Evolutionary conservation across 2,888 invertebrate species (phyloP).

Genomic region (Phaonia tiefii): DNA sequence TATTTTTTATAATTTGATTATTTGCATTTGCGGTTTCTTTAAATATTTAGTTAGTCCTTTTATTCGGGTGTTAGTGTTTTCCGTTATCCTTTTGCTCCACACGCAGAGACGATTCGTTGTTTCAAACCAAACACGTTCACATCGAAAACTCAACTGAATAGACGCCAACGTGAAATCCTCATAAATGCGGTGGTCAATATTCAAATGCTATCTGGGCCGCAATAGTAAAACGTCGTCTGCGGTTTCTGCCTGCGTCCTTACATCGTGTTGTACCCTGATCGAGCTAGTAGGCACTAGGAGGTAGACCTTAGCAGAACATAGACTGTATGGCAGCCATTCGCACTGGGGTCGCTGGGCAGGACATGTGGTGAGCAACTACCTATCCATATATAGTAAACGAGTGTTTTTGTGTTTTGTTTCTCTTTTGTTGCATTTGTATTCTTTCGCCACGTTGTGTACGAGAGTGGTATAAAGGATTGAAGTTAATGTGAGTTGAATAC

Average conservation of each 20-base stretch:
- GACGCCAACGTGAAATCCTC: conserved; percentile 44
- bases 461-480: not conserved
- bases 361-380: not conserved
- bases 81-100: conserved; percentile 12
- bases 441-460: not conserved
- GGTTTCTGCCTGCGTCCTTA: not conserved
- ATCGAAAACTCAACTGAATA: conserved; percentile 56
- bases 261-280: conserved; percentile 11
- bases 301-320: conserved; percentile 12
- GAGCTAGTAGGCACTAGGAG: conserved; percentile 20
- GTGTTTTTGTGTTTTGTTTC: not conserved
- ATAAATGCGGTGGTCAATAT: conserved; percentile 64
- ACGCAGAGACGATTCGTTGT: conserved; percentile 2
- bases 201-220: conserved; percentile 50
- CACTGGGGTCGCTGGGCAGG: not conserved
- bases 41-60: no score
- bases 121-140: conserved; percentile 56
- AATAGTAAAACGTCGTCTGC: conserved; percentile 4
- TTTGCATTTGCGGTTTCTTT: not conserved
- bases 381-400: not conserved
- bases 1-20: conserved; percentile 3
- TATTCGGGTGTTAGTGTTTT: not conserved
- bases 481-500: not conserved
- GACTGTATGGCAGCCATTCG: conserved; percentile 34
- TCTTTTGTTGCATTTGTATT: not conserved